Percentiles rank a stretch among this genome's conserved stretches.
These are phyloP conservation scores for Ptychochromis oligacanthus DNA, from an alignment of 2,113 vertebrate genomes.

Conservation along the genomic window DNA sequence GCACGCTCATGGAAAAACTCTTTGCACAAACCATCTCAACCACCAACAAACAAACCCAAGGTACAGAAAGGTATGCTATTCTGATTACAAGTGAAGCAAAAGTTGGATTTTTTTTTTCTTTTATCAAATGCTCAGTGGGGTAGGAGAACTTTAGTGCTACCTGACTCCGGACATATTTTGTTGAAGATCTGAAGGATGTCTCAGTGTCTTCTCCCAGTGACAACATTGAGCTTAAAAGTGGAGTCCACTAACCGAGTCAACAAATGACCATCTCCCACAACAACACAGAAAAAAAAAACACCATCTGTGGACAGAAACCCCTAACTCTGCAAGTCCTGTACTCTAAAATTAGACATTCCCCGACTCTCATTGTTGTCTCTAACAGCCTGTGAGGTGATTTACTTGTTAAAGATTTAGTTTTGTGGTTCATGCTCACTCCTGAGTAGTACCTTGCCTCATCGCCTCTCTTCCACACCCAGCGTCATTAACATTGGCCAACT, in stretches of 20 bases:
- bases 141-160: neutral
- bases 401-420: no score
- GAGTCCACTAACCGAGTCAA: neutral
- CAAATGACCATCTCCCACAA: neutral
- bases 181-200: neutral
- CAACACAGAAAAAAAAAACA: neutral
- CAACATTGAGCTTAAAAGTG: neutral
- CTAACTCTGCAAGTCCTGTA: no score
- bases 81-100: neutral
- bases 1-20: neutral
- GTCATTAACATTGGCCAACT: neutral
- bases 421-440: no score
- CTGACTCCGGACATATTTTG: neutral
- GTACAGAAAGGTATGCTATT: neutral
- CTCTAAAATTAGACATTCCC: no score
- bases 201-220: neutral
- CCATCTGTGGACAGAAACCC: no score
- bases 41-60: neutral
- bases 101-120: no score
- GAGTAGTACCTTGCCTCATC: no score
- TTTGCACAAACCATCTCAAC: neutral
- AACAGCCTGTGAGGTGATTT: neutral
- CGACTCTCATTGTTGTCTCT: neutral
- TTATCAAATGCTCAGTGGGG: neutral
- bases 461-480: no score